phyloP scores from a whole-genome alignment of 1,140 invertebrate species.

The Macrobrachium rosenbergii region DNA sequence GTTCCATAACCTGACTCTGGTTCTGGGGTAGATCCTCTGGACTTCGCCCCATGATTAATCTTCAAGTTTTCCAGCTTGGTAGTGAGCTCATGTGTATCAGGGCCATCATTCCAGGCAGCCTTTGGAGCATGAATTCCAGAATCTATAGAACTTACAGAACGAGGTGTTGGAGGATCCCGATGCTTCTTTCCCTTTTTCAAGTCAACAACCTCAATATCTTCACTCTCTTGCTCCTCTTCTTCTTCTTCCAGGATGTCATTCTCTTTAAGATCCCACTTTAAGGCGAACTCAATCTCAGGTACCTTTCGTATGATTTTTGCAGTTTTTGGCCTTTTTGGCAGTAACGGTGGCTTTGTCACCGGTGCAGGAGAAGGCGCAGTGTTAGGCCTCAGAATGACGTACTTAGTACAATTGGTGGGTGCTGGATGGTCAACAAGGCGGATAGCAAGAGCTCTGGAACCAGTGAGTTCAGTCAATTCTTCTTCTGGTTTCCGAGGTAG shows the following conservation, averaged over 20 bases:
- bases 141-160: constrained; percentile 59
- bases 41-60: constrained; percentile 3
- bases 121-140: constrained; percentile 60
- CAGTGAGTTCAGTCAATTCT: constrained; percentile 38
- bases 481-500: constrained; percentile 56
- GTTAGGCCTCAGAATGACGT: constrained; percentile 58
- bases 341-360: constrained; percentile 54
- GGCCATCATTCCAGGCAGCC: constrained; percentile 57
- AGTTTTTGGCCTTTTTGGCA: constrained; percentile 60
- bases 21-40: neutral
- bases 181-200: constrained; percentile 28
- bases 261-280: constrained; percentile 62
- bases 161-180: constrained; percentile 45
- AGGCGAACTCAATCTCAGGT: constrained; percentile 63
- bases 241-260: constrained; percentile 49
- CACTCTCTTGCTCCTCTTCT: constrained; percentile 34
- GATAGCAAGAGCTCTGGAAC: constrained; percentile 58
- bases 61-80: constrained; percentile 45
- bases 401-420: constrained; percentile 65
- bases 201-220: constrained; percentile 15
- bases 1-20: constrained; percentile 61
- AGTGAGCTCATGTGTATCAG: constrained; percentile 53
- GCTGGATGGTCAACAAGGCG: constrained; percentile 62
- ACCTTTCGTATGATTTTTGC: constrained; percentile 57
- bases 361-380: constrained; percentile 57